Base-by-base conservation (phyloP, 2,113 vertebrate genomes). In the Puffinus mauretanicus region DNA sequence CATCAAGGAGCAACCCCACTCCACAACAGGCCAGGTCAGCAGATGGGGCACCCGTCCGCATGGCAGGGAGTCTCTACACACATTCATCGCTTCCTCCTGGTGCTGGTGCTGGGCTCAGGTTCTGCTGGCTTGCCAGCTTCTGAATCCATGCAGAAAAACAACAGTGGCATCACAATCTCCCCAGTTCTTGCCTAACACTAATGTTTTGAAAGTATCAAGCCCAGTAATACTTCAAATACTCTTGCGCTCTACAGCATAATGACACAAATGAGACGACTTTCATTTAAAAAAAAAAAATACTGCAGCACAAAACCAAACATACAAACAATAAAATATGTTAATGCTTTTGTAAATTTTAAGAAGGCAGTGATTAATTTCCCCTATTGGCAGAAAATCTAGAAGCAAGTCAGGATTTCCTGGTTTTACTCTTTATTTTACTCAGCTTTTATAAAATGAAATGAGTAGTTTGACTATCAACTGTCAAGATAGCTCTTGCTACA, bases 11-110 rank as follows among this genome's bases (percentile, higher is more conserved):
- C 25, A 65, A 7, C 11, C 7, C 4, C 34, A 27, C 16, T n/a
- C 16, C n/a, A 49, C 30, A 30, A 5, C 29, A 81, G n/a, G 11
- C 16, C 29, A 40, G 29, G 10, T 64, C 29, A 55, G 49, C 13
- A 64, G 16, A 29, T 16, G 15, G 15, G 6, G 7, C n/a, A 72
- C 7, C 29, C 1, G 1, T 20, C 19, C 9, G 29, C 5, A 0
- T 32, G 8, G 11, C 30, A 18, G 32, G 20, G 47, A 30, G 10
- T 34, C 21, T 52, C 22, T 49, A 17, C 13, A 51, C n/a, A n/a
- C 30, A 30, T 3, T 40, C 0, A 0, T 2, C 49, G 9, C 16
- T 49, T 49, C 20, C 30, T 65, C 6, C 34, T 54, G 15, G 19
- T 13, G 10, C 49, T n/a, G 8, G 7, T 72, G 25, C 25, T 42